Base-by-base conservation (phyloP, 2,113 vertebrate genomes). In the Myiozetetes cayanensis region DNA sequence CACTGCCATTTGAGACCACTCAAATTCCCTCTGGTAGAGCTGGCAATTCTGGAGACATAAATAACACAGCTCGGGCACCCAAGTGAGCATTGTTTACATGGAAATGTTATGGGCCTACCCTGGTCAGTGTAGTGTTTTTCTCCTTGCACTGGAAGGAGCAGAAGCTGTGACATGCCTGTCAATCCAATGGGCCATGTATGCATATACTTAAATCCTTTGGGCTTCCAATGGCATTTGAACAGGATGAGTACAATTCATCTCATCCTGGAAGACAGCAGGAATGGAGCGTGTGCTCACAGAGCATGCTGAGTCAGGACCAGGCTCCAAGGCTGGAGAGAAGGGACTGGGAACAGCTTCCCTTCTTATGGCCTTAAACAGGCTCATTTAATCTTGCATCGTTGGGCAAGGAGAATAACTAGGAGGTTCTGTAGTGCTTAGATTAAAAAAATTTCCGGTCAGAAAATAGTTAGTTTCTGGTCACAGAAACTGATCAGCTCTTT, bases 41-140 rank as follows among this genome's bases (percentile, higher is more conserved):
- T 95, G 92, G 82, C 52, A 92, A 3, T 81, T 94, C 77, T 86
- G 85, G n/a, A 37, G 41, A 95, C 93, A 94, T 88, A 93, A 96
- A 92, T 94, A 96, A 95, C 37, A 65, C 27, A 59, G 33, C 47
- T 27, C 21, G 5, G n/a, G 47, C 43, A 87, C 59, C 9, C 4
- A 10, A 47, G 56, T 2, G 4, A 83, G 65, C 41, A 12, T 56
- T 89, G 46, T 77, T 84, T 88, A 84, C 44, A n/a, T 17, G 68
- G 23, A 87, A 78, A 52, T 74, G 53, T 56, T 49, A 37, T 0
- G 13, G 44, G 28, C 39, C 39, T 67, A 12, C 65, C 8, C 14
- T 9, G 9, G 20, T 72, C 44, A 61, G 55, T 10, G 43, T 5
- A 10, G 39, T 4, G 6, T 28, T 74, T 35, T 65, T 49, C 19